Evolutionary conservation across 2,888 invertebrate genomes (phyloP).

Genomic region (Piscicola geometra): DNA sequence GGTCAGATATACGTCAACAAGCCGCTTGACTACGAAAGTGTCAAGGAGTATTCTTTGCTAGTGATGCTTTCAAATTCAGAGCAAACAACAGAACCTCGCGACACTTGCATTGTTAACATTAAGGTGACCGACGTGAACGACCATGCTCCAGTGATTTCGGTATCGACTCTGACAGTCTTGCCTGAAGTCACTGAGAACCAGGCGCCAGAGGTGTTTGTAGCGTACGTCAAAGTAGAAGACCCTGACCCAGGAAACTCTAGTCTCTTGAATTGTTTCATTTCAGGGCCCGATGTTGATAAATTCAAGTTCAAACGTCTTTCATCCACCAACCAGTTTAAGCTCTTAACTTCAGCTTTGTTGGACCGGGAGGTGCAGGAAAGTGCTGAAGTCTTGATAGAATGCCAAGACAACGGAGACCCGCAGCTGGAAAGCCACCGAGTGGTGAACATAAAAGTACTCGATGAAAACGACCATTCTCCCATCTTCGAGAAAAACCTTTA

Average conservation of each 20-base stretch:
- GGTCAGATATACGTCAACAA: conserved; percentile 39
- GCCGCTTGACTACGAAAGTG: conserved; percentile 38
- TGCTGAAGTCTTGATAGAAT: conserved; percentile 34
- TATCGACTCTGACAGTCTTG: conserved; percentile 36
- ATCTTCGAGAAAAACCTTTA: conserved; percentile 62
- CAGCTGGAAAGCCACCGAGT: conserved; percentile 62
- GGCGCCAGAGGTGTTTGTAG: conserved; percentile 49
- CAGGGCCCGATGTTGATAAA: conserved; percentile 3
- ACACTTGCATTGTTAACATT: conserved; percentile 37
- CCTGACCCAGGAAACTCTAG: conserved; percentile 51
- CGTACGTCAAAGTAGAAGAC: conserved; percentile 50
- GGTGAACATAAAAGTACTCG: conserved; percentile 68
- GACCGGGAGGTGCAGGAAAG: conserved; percentile 38
- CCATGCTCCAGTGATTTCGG: conserved; percentile 38
- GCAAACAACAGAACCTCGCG: conserved; percentile 18
- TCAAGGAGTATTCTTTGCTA: conserved; percentile 30
- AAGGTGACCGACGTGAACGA: conserved; percentile 41
- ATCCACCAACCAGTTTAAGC: conserved; percentile 38
- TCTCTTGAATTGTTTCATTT: conserved; percentile 47
- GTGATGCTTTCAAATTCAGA: conserved; percentile 38
- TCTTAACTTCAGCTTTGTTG: conserved; percentile 36
- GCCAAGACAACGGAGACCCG: conserved; percentile 38
- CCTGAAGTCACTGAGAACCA: conserved; percentile 43
- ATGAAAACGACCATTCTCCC: conserved; percentile 89
- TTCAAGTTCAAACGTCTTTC: conserved; percentile 34